A percentile compares a stretch with the other conserved stretches of the same genome.
These are phyloP conservation scores for Sitodiplosis mosellana DNA, from an alignment of 1,140 invertebrate species.

Conservation along the genomic window DNA sequence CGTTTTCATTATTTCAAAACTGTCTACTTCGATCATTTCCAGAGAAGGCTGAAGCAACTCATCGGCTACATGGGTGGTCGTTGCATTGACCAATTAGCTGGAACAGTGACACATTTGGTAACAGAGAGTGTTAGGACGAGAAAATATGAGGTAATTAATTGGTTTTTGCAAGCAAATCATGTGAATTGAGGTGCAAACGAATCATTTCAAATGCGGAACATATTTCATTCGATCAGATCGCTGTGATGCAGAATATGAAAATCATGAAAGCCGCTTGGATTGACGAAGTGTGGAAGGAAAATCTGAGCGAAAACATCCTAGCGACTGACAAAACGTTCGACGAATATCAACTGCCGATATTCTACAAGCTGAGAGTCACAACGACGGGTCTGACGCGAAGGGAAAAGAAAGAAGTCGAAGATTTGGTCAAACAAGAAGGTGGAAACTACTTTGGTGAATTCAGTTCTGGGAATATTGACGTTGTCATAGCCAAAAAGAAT, in stretches of 20 bases:
- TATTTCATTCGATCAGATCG: not conserved
- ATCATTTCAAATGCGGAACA: too few species aligned
- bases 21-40: too few species aligned
- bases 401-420: not conserved
- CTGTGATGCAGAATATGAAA: not conserved
- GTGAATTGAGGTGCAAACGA: too few species aligned
- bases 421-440: not conserved
- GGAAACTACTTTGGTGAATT: slow-evolving; percentile 1
- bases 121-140: not conserved
- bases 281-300: not conserved
- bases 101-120: not conserved
- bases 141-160: not conserved
- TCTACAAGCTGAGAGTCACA: not conserved
- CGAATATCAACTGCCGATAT: not conserved
- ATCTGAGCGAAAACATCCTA: not conserved
- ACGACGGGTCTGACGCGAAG: not conserved
- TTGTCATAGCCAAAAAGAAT: slow-evolving; percentile 25
- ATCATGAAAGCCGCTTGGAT: not conserved
- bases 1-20: too few species aligned
- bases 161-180: too few species aligned
- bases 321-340: not conserved
- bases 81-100: not conserved
- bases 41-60: not conserved
- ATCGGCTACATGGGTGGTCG: not conserved
- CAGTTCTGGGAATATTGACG: slow-evolving; percentile 7